Percentiles rank a stretch among this genome's conserved stretches.
These are phyloP conservation scores for Siphonodentalium dalli DNA, from an alignment of 2,888 invertebrate species.

Conservation along the genomic window DNA sequence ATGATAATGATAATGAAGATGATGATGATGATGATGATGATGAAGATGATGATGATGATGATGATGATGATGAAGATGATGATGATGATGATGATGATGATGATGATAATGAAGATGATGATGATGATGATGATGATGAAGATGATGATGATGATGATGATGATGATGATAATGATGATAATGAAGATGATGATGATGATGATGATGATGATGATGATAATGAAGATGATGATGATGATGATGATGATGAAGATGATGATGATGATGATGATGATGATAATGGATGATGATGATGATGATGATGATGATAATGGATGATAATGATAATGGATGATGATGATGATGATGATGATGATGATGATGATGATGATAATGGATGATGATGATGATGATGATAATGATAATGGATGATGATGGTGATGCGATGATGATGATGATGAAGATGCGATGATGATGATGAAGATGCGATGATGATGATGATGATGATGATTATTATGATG, in stretches of 20 bases:
- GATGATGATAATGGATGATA: conserved; percentile 18
- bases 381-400: no score
- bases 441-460: no score
- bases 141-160: conserved; percentile 1
- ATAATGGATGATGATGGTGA: no score
- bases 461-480: conserved; percentile 5
- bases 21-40: conserved; percentile 7
- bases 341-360: conserved; percentile 20
- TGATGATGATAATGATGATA: no score
- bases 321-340: no score
- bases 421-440: no score
- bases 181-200: no score
- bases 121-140: background rate
- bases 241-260: conserved; percentile 14
- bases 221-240: conserved; percentile 14
- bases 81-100: background rate
- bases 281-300: no score
- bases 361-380: no score
- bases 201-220: background rate
- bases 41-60: conserved; percentile 10
- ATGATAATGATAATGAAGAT: no score
- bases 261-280: conserved; percentile 13
- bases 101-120: no score
- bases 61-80: conserved; percentile 1
- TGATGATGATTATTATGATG: no score